These are phyloP conservation scores for Sander vitreus DNA, from an alignment of 2,113 vertebrate genomes.

Conservation along the genomic window DNA sequence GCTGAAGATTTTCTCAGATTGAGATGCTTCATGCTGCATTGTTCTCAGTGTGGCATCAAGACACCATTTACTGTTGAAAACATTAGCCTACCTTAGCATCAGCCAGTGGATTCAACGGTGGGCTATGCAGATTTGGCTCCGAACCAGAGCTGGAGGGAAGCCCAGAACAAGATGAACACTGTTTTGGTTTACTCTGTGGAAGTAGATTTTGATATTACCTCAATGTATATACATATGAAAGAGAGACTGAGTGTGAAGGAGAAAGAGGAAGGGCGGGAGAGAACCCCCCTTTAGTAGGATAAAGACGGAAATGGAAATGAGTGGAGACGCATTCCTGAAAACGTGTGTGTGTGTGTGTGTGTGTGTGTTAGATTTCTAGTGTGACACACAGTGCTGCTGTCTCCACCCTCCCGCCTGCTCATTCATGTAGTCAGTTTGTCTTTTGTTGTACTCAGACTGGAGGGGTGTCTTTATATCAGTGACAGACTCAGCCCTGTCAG, in stretches of 20 bases:
- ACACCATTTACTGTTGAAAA: conserved; percentile 22
- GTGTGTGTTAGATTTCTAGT: conserved; percentile 42
- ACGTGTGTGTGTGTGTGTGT: conserved; percentile 35
- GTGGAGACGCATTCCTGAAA: conserved; percentile 68
- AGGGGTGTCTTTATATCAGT: conserved; percentile 33
- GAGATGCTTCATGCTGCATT: conserved; percentile 8
- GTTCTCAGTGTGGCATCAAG: conserved; percentile 1
- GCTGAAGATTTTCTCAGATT: conserved; percentile 8
- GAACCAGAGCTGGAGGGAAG: conserved; percentile 67
- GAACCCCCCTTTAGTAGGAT: conserved; percentile 34
- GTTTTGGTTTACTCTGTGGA: conserved; percentile 76
- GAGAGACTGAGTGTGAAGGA: conserved; percentile 34
- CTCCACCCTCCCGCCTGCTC: conserved; percentile 69
- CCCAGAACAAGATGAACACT: conserved; percentile 80
- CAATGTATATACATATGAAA: conserved; percentile 56
- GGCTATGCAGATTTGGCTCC: conserved; percentile 57
- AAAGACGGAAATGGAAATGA: conserved; percentile 71
- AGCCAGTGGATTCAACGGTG: conserved; percentile 53
- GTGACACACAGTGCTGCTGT: conserved; percentile 51
- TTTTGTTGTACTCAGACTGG: conserved; percentile 46
- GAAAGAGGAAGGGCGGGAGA: conserved; percentile 42
- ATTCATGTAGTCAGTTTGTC: conserved; percentile 71
- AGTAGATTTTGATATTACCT: conserved; percentile 74
- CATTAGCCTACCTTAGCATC: conserved; percentile 39
- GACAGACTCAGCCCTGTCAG: conserved; percentile 42